These are phyloP conservation scores for Clepsis dumicolana DNA, from an alignment of 2,888 invertebrate species.

Conservation along the genomic window DNA sequence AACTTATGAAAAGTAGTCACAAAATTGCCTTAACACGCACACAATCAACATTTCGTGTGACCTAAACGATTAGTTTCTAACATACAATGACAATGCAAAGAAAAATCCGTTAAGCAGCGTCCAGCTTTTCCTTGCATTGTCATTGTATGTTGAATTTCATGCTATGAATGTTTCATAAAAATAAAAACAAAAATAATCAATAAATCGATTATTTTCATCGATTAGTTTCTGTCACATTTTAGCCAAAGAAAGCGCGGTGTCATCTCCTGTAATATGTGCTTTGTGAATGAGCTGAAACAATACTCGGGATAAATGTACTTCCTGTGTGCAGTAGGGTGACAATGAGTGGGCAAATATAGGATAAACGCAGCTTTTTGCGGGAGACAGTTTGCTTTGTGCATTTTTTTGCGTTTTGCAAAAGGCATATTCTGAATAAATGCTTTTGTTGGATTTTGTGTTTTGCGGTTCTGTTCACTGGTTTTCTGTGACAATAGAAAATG, in stretches of 20 bases:
- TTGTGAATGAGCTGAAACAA: slow-evolving; percentile 41
- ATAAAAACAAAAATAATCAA: no score
- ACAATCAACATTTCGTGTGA: no score
- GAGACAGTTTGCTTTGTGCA: slow-evolving; percentile 26
- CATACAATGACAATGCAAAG: no score
- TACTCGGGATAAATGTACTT: slow-evolving; percentile 42
- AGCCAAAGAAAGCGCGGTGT: slow-evolving; percentile 21
- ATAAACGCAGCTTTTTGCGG: slow-evolving; percentile 38
- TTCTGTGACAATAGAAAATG: neutral
- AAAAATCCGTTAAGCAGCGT: no score
- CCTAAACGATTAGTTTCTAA: no score
- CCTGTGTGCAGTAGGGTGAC: slow-evolving; percentile 42
- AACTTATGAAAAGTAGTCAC: no score
- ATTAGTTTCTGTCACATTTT: no score
- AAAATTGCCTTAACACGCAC: no score
- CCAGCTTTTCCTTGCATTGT: no score
- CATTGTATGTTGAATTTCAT: no score
- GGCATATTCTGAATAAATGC: neutral
- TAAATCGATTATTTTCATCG: no score
- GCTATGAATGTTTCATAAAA: no score
- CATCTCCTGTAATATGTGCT: slow-evolving; percentile 17
- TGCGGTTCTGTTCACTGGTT: neutral
- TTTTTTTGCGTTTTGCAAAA: slow-evolving; percentile 2
- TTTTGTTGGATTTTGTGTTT: neutral
- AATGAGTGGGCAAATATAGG: slow-evolving; percentile 36